Evolutionary conservation across 1,140 invertebrate genomes (phyloP).

Genomic region (Drosophila sulfurigaster): DNA sequence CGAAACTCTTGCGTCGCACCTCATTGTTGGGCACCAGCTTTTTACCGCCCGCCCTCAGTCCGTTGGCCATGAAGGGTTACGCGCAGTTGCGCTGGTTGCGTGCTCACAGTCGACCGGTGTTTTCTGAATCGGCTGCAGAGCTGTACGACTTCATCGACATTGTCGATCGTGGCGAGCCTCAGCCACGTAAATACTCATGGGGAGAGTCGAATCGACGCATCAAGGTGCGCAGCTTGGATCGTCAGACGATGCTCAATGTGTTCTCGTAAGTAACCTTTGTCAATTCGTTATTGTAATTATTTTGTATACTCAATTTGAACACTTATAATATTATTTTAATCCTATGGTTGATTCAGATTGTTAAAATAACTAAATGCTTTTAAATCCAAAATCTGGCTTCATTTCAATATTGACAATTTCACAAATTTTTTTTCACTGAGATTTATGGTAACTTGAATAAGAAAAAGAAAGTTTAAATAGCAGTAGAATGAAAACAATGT

Average conservation of each 20-base stretch:
- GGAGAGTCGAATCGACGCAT: conserved; percentile 65
- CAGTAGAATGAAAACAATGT: too few relatives aligned
- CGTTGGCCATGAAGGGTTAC: conserved; percentile 92
- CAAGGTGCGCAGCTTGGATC: conserved; percentile 76
- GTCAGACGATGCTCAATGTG: conserved; percentile 65
- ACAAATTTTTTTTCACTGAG: too few relatives aligned
- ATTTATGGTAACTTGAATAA: too few relatives aligned
- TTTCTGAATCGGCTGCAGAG: conserved; percentile 75
- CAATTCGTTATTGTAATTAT: too few relatives aligned
- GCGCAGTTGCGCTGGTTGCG: conserved; percentile 91
- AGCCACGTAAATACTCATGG: conserved; percentile 68
- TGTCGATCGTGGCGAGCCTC: conserved; percentile 62
- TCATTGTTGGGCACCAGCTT: conserved; percentile 61
- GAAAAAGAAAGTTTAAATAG: too few relatives aligned
- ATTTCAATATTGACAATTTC: too few relatives aligned
- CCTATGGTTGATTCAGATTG: too few relatives aligned
- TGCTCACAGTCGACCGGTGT: conserved; percentile 87
- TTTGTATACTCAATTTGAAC: too few relatives aligned
- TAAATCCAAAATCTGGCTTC: too few relatives aligned
- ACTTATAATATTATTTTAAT: too few relatives aligned
- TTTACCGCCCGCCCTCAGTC: conserved; percentile 85
- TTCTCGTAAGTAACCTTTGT: conserved; percentile 58
- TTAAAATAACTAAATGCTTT: too few relatives aligned
- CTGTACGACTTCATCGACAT: conserved; percentile 73
- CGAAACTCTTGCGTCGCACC: conserved; percentile 67